Percentiles rank a stretch among this genome's conserved stretches.
phyloP scores from a whole-genome alignment of 2,797 vertebrate species.

The Pachyuromys duprasi region DNA sequence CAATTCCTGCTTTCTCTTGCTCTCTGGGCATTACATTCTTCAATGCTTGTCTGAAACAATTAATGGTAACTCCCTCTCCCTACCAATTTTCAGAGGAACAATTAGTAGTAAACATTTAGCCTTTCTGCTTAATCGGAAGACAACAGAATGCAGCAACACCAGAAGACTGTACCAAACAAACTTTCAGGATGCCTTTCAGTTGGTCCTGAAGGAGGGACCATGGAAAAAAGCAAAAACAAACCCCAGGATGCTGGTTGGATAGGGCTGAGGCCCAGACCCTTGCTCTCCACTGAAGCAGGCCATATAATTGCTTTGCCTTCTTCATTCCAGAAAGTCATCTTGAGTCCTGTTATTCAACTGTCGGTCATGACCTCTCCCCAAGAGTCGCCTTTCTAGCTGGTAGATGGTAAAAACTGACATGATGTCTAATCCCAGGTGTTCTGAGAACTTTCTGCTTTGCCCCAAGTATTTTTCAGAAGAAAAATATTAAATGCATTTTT shows the following conservation, averaged over 20 bases:
- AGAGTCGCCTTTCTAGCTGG: accelerated
- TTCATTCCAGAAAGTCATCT: not conserved
- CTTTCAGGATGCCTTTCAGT: not conserved
- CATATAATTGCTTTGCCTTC: not conserved
- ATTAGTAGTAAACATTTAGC: slow-evolving; percentile 56
- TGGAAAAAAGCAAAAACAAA: not conserved
- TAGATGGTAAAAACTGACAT: not conserved
- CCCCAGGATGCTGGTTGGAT: no score
- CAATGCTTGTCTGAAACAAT: slow-evolving; percentile 66
- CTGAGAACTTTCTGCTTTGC: accelerated
- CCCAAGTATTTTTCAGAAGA: not conserved
- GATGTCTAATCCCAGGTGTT: not conserved
- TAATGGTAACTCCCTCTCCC: not conserved
- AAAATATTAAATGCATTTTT: not conserved
- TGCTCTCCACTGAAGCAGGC: not conserved
- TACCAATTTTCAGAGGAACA: slow-evolving; percentile 65
- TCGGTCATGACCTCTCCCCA: not conserved
- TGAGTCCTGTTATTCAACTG: not conserved
- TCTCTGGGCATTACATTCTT: slow-evolving; percentile 14
- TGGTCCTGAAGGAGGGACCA: not conserved
- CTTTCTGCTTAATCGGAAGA: slow-evolving; percentile 27
- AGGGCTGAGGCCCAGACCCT: not conserved
- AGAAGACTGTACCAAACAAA: not conserved
- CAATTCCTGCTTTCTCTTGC: not conserved
- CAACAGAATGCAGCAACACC: not conserved